phyloP scores from a whole-genome alignment of 1,140 invertebrate genomes.

The Drosophila subpulchrella region DNA sequence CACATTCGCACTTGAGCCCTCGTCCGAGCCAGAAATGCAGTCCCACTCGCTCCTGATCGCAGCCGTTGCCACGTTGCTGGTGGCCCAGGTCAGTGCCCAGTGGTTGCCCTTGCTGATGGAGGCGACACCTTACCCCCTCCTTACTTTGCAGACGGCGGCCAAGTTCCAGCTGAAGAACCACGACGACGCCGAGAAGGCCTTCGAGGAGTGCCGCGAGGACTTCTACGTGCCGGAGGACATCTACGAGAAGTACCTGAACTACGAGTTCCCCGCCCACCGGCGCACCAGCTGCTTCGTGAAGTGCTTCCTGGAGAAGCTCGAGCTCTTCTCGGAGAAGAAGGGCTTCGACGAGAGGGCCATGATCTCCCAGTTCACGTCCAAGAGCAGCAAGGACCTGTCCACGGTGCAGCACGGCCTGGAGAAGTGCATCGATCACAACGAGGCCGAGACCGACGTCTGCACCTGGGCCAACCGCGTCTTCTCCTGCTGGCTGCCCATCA shows the following conservation, averaged over 20 bases:
- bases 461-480: conserved; percentile 78
- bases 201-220: conserved; percentile 72
- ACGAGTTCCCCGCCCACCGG: conserved; percentile 73
- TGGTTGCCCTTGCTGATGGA: conserved; percentile 24
- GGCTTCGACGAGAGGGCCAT: conserved; percentile 71
- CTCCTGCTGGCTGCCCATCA: conserved; percentile 80
- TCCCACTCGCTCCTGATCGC: conserved; percentile 45
- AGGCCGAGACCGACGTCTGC: conserved; percentile 72
- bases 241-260: conserved; percentile 72
- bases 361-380: conserved; percentile 63
- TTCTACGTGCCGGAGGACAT: conserved; percentile 71
- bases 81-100: conserved; percentile 53
- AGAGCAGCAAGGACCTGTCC: conserved; percentile 50
- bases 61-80: conserved; percentile 35
- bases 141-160: conserved; percentile 51
- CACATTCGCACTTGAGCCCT: conserved; percentile 69
- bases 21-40: conserved; percentile 67
- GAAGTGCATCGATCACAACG: conserved; percentile 81
- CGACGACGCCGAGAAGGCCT: conserved; percentile 67
- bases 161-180: conserved; percentile 66
- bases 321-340: conserved; percentile 65
- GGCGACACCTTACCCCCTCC: neutral
- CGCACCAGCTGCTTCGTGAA: conserved; percentile 75
- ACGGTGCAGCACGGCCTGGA: conserved; percentile 72
- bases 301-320: conserved; percentile 77